These are phyloP conservation scores for Tupiocoris notatus DNA, from an alignment of 2,888 invertebrate genomes.

Conservation along the genomic window DNA sequence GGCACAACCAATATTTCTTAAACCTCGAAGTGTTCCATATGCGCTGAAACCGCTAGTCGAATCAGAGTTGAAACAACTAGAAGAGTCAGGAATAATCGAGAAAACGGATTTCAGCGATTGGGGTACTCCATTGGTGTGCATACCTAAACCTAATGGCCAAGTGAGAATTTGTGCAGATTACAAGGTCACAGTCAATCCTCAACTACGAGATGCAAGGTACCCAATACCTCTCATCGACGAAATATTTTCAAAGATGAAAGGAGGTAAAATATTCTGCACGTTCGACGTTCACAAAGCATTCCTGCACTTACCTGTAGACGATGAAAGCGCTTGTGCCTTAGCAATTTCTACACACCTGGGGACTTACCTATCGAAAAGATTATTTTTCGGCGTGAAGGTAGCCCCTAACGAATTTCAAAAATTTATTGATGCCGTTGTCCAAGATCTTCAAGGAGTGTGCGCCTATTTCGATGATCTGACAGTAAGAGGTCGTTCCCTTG, in stretches of 20 bases:
- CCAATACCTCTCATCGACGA: slow-evolving; percentile 45
- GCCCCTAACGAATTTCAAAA: slow-evolving; percentile 18
- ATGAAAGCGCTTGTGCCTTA: slow-evolving; percentile 30
- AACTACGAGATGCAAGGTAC: slow-evolving; percentile 47
- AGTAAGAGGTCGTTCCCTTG: neutral
- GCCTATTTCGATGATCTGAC: neutral
- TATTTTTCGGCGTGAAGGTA: slow-evolving; percentile 16
- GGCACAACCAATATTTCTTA: neutral
- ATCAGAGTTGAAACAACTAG: slow-evolving; percentile 33
- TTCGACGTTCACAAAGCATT: slow-evolving; percentile 48
- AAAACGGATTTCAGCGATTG: slow-evolving; percentile 41
- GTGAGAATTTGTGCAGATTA: slow-evolving; percentile 46
- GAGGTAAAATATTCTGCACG: slow-evolving; percentile 43
- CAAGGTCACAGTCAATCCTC: slow-evolving; percentile 44
- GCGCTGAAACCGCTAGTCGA: slow-evolving; percentile 39
- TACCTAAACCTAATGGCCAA: slow-evolving; percentile 5
- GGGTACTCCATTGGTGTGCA: slow-evolving; percentile 12
- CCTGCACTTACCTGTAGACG: slow-evolving; percentile 42
- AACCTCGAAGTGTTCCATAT: slow-evolving; percentile 29
- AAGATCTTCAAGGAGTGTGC: neutral
- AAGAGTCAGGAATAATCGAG: slow-evolving; percentile 37
- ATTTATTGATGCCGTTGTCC: neutral
- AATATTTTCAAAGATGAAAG: slow-evolving; percentile 38
- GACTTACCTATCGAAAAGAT: slow-evolving; percentile 15
- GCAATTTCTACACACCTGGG: slow-evolving; percentile 40